Evolutionary conservation across 2,888 invertebrate species (phyloP), one percentile per base, ranked within the genome.

Genomic region (Trichacis sp.): DNA sequence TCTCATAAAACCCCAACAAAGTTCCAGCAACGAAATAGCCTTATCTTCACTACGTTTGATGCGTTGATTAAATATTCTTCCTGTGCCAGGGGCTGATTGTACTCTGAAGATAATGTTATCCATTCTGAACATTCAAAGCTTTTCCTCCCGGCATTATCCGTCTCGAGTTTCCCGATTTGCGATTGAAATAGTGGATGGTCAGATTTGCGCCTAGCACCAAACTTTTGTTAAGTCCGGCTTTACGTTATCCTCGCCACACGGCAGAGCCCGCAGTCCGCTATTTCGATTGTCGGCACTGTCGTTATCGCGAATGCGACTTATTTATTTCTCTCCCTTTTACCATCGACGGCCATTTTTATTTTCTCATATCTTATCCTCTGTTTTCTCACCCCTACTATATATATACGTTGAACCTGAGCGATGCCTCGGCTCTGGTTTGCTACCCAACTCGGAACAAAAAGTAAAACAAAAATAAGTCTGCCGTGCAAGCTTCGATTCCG

Each of bases 201-300:
- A 61, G 68, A 64, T 68, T 68, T 64, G 58, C 64, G 58, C 68
- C 64, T 61, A 55, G 58, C 68, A 60, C 64, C 57, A 57, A 68
- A 64, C 68, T 68, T 68, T 68, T 68, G 64, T 68, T 64, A 68
- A 68, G 68, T 68, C 63, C 64, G 52, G 62, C 62, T 66, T 66
- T 67, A 58, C 66, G 66, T 65, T 65, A 64, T 69, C 64, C 61
- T 53, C 61, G 63, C 61, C 66, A 55, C 62, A 58, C 49, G 52
- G 64, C 63, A 51, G 40, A 49, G 51, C 69, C 62, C 63, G 60
- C 51, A 57, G 54, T 49, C 50, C 60, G 33, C 42, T 56, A 47
- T 65, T 60, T 63, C 65, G 61, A 65, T 66, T 69, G 63, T 69
- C 63, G 64, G 50, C 70, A 55, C 65, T 64, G 48, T 61, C 64